Percentiles rank a stretch among this genome's conserved stretches.
Evolutionary conservation across 2,797 vertebrate species (phyloP).

Genomic region (Rhinella marina): DNA sequence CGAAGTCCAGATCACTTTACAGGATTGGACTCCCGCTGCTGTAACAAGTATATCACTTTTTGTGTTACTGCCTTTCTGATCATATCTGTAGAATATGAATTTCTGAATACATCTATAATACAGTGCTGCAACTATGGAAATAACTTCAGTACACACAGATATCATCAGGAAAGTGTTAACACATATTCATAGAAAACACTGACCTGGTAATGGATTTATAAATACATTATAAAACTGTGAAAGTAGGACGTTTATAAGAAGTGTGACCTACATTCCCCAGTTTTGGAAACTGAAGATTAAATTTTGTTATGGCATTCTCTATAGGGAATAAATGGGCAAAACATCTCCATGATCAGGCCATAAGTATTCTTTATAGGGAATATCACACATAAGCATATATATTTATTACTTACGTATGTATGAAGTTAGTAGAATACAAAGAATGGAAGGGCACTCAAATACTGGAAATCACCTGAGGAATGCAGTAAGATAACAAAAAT

Average conservation of each 20-base stretch:
- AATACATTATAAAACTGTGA: slow-evolving; percentile 32
- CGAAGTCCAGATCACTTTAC: no score
- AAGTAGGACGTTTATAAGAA: slow-evolving; percentile 23
- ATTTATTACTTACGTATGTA: background rate
- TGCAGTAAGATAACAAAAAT: no score
- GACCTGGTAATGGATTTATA: slow-evolving; percentile 32
- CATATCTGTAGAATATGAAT: no score
- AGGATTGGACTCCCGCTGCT: no score
- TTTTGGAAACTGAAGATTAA: slow-evolving; percentile 32
- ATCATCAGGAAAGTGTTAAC: slow-evolving; percentile 22
- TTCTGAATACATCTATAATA: no score
- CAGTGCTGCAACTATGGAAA: no score
- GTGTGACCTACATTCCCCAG: slow-evolving; percentile 28
- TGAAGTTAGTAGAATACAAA: no score
- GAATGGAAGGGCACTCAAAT: no score
- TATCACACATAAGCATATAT: background rate
- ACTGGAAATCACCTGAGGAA: no score
- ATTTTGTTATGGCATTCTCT: background rate
- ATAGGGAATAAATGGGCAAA: background rate
- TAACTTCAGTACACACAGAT: background rate
- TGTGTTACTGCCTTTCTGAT: no score
- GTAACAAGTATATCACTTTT: no score
- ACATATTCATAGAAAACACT: background rate
- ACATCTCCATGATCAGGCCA: background rate
- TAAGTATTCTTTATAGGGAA: no score